These are phyloP conservation scores for Setophaga petechia DNA, from an alignment of 2,113 vertebrate species.

Conservation along the genomic window DNA sequence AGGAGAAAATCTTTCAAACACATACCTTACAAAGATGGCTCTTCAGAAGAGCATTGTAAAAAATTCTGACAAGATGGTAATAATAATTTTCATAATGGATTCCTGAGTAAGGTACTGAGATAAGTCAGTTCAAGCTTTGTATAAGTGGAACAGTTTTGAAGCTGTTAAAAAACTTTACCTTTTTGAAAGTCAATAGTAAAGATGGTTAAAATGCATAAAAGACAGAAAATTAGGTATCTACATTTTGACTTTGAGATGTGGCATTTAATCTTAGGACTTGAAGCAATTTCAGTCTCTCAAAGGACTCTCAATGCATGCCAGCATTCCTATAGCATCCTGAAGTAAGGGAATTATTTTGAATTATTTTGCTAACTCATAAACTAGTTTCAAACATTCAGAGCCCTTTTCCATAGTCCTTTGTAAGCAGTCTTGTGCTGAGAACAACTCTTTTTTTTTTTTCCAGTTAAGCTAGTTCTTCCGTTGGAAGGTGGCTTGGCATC, in stretches of 20 bases:
- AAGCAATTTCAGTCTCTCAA: neutral
- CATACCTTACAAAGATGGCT: neutral
- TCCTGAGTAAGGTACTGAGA: neutral
- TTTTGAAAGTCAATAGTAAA: neutral
- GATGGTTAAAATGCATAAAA: neutral
- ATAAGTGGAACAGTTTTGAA: neutral
- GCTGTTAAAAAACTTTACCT: neutral
- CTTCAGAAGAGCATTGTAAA: neutral
- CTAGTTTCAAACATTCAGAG: neutral
- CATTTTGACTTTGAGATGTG: neutral
- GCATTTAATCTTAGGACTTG: neutral
- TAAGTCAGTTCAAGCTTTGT: neutral
- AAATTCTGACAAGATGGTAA: neutral
- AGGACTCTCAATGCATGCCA: neutral
- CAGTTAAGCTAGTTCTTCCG: neutral
- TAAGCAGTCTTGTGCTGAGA: neutral
- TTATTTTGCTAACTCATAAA: neutral
- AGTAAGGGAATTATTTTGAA: neutral
- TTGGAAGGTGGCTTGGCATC: neutral
- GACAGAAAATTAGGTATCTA: neutral
- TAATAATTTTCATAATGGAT: neutral
- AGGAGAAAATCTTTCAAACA: neutral
- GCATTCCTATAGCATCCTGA: neutral
- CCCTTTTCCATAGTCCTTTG: neutral
- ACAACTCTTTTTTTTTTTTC: neutral